Conservation (phyloP, 2,888 invertebrate species). For the Anthrax anthrax region DNA sequence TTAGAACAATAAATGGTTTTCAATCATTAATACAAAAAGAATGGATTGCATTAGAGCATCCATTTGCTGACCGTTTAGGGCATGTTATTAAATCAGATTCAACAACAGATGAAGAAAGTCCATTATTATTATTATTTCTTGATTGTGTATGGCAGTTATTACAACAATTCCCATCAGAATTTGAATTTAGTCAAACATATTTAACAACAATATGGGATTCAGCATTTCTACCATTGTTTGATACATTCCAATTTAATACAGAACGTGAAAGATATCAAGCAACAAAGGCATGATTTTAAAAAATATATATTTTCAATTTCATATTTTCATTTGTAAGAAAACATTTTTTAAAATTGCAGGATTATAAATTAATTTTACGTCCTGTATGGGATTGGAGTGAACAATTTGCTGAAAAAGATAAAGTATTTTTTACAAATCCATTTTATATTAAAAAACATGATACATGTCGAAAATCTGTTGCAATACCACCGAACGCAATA, state of each 20-base stretch:
- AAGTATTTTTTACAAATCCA: slow-evolving; percentile 72
- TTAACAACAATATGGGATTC: slow-evolving; percentile 87
- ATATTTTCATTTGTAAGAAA: too few species aligned
- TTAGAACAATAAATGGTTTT: slow-evolving; percentile 71
- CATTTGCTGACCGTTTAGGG: slow-evolving; percentile 53
- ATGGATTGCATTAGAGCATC: slow-evolving; percentile 88
- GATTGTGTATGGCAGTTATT: slow-evolving; percentile 89
- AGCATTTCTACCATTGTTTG: slow-evolving; percentile 73
- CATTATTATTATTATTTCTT: slow-evolving; percentile 78
- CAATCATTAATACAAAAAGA: slow-evolving; percentile 87
- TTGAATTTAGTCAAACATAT: slow-evolving; percentile 87
- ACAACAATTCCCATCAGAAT: slow-evolving; percentile 74
- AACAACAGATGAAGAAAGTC: slow-evolving; percentile 50
- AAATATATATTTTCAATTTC: too few species aligned
- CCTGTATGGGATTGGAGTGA: slow-evolving; percentile 86
- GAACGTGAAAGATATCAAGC: slow-evolving; percentile 61
- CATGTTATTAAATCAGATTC: slow-evolving; percentile 46
- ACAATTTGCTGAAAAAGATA: slow-evolving; percentile 71
- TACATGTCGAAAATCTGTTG: slow-evolving; percentile 23
- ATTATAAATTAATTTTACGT: slow-evolving; percentile 42
- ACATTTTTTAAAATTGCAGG: slow-evolving; percentile 11
- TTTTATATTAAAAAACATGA: slow-evolving; percentile 41
- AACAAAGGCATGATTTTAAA: slow-evolving; percentile 16
- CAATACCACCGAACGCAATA: slow-evolving; percentile 22
- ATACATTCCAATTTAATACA: slow-evolving; percentile 85